These are phyloP conservation scores for Spinibarbus caldwelli DNA, from an alignment of 2,797 vertebrate genomes.

Conservation along the genomic window DNA sequence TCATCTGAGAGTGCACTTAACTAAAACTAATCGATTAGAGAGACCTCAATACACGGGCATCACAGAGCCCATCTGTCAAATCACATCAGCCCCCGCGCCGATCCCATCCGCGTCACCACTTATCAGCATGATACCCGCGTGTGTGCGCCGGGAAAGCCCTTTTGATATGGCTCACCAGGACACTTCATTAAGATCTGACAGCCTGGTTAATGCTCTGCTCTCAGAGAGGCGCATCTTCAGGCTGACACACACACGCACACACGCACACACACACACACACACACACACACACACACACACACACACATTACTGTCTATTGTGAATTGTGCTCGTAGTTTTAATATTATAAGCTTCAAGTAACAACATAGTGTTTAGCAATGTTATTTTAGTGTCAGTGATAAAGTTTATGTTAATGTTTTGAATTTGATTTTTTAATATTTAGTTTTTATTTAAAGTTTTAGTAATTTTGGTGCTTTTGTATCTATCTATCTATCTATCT, in stretches of 20 bases:
- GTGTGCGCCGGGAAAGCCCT: conserved; percentile 49
- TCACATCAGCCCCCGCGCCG: conserved; percentile 57
- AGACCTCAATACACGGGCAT: conserved; percentile 56
- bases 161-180: conserved; percentile 58
- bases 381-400: not conserved
- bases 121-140: conserved; percentile 55
- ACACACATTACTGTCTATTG: not conserved
- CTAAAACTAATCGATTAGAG: conserved; percentile 65
- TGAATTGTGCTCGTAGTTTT: not conserved
- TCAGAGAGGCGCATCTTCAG: conserved; percentile 19
- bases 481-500: not conserved
- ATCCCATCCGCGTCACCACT: conserved; percentile 58
- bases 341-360: not conserved
- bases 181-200: conserved; percentile 64
- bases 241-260: conserved; percentile 16
- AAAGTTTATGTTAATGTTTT: not conserved
- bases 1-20: conserved; percentile 65
- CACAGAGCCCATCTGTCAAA: conserved; percentile 65
- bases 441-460: not conserved
- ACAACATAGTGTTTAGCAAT: not conserved
- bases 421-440: not conserved
- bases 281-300: too few species aligned
- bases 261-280: not conserved
- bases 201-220: conserved; percentile 51
- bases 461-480: not conserved